These are phyloP conservation scores for Brachionus asplanchnoidis DNA, from an alignment of 1,140 invertebrate genomes.

Conservation along the genomic window DNA sequence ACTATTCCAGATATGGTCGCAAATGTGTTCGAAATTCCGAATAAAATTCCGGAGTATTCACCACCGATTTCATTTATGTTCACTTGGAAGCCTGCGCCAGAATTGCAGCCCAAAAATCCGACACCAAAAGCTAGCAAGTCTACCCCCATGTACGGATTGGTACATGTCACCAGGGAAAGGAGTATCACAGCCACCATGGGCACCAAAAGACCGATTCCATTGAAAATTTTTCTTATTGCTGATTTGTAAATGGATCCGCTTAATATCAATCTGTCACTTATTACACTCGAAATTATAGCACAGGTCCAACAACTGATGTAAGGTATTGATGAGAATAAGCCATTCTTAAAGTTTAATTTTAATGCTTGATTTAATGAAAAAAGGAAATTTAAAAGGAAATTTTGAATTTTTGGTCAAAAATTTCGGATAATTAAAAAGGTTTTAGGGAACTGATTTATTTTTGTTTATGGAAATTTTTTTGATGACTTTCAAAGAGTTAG, in stretches of 20 bases:
- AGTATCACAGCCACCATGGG: slow-evolving; percentile 18
- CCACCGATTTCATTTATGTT: slow-evolving; percentile 45
- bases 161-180: neutral
- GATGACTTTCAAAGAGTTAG: no score
- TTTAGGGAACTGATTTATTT: no score
- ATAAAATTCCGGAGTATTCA: slow-evolving; percentile 66
- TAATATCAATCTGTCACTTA: slow-evolving; percentile 49
- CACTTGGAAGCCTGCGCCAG: slow-evolving; percentile 13
- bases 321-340: slow-evolving; percentile 54
- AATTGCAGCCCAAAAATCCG: slow-evolving; percentile 18
- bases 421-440: no score
- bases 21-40: slow-evolving; percentile 79
- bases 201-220: slow-evolving; percentile 40
- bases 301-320: slow-evolving; percentile 53
- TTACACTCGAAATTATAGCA: slow-evolving; percentile 49
- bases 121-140: neutral
- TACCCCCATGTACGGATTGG: slow-evolving; percentile 23
- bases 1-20: slow-evolving; percentile 79
- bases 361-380: neutral
- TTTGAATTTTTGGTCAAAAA: neutral
- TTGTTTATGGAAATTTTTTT: no score
- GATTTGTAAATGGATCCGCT: slow-evolving; percentile 46
- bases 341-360: slow-evolving; percentile 49
- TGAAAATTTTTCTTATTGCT: slow-evolving; percentile 51
- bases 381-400: slow-evolving; percentile 46